Base-by-base conservation (phyloP, 2,888 invertebrate species). In the Tetropium fuscum region DNA sequence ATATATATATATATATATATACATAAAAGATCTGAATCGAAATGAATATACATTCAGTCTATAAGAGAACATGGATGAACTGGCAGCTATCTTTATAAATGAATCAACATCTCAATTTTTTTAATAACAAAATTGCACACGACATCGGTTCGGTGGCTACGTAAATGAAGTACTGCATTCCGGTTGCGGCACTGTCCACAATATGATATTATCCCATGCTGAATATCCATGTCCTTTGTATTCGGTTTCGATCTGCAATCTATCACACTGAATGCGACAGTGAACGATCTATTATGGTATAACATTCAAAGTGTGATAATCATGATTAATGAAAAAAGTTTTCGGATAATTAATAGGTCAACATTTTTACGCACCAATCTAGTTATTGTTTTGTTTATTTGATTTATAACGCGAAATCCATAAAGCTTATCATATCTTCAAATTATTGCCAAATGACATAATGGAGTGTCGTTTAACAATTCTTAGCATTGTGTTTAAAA, bases 311-410 rank as follows among this genome's bases (percentile, higher is more conserved):
- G 16, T 15, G 15, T 16, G 44, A 44, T 44, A 44, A 44, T 44
- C 27, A 44, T 44, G 44, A 44, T 44, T 44, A 44, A 44, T 44
- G 27, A 15, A 44, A 44, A 41, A 44, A 44, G 27, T 18, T 25
- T 8, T 16, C 1, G 25, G 11, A 44, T 44, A 44, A 44, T 44
- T 44, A 44, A 44, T 44, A 15, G 27, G 44, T 11, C 8, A 13
- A 20, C 27, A 44, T 27, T 44, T 44, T 15, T 25, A 16, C 10
- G 10, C 10, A 8, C 16, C 4, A 44, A 30, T 27, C 27, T 15
- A 16, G 25, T 8, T 27, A 27, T 16, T 13, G 25, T 25, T 11
- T 43, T 22, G 22, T 41, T 41, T 20, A 11, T 22, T 11, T n/a
- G n/a, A n/a, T n/a, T n/a, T n/a, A n/a, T n/a, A 15, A 36, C 10